Base-by-base conservation (phyloP, 2,113 vertebrate species). In the Melanerpes formicivorus region DNA sequence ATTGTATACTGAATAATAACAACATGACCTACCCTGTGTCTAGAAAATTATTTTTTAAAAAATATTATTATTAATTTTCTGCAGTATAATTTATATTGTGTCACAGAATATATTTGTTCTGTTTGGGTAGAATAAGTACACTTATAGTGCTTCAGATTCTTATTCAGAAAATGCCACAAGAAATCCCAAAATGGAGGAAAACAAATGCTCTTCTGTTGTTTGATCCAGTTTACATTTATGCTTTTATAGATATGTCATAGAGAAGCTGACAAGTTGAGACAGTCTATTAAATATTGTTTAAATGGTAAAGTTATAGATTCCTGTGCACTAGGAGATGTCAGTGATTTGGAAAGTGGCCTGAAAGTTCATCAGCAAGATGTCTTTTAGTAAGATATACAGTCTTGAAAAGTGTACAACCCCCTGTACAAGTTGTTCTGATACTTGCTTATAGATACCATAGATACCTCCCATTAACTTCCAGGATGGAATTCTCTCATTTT, bases 21-120 rank as follows among this genome's bases (percentile, higher is more conserved):
- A 59, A 40, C 10, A 27, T 2, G 2, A 55, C 4, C 6, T 30
- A 32, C 1, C 10, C 8, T 14, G 12, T 50, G 7, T 14, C 17
- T 50, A 32, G 10, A 9, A 9, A 75, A 21, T 25, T 34, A 40
- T 40, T n/a, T 80, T 26, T 1, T 1, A 26, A 67, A 73, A 30
- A 32, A n/a, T n/a, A n/a, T n/a, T 52, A 40, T 21, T 72, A 5
- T 25, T 70, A 5, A 1, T 62, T 58, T 83, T 50, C 11, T 59
- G n/a, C 17, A 63, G 2, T 67, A n/a, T 72, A 76, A 69, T 54
- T 55, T 46, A 34, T 59, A 29, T 48, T 30, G 23, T 91, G 75
- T 65, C 7, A 15, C 58, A 26, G 9, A 22, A 9, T 6, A 44
- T 25, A 25, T 42, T 1, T 67, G 6, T 46, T 88, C 30, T 70